Conservation (phyloP, 2,888 invertebrate genomes). For the Torymus texanus region DNA sequence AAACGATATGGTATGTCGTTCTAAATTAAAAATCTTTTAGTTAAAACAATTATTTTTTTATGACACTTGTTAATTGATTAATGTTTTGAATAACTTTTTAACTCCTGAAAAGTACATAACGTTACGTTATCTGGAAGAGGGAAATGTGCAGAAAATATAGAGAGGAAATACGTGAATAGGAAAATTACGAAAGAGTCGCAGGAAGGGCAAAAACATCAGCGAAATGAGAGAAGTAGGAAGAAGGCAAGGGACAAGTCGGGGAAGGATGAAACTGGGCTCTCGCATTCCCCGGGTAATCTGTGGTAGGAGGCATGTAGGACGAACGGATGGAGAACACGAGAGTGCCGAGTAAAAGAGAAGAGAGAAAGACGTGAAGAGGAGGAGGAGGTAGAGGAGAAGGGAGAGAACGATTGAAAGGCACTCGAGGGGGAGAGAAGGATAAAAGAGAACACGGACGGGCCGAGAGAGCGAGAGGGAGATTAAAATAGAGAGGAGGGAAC, state of each 20-base stretch:
- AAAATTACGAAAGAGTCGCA: conserved; percentile 45
- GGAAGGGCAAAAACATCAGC: conserved; percentile 46
- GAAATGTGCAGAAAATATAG: not conserved
- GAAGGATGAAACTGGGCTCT: conserved; percentile 62
- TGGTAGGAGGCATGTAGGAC: conserved; percentile 73
- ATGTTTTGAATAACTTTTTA: too few species aligned
- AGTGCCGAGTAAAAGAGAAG: conserved; percentile 57
- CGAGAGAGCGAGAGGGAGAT: conserved; percentile 48
- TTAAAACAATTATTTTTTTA: too few species aligned
- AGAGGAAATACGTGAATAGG: not conserved
- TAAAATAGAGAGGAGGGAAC: conserved; percentile 41
- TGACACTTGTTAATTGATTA: too few species aligned
- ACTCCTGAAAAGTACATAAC: too few species aligned
- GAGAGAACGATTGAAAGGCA: conserved; percentile 65
- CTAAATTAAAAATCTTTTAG: too few species aligned
- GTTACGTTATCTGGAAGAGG: not conserved
- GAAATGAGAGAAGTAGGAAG: conserved; percentile 54
- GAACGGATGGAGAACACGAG: conserved; percentile 69
- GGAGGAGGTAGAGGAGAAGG: conserved; percentile 37
- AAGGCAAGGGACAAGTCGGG: conserved; percentile 60
- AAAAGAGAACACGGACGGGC: conserved; percentile 40
- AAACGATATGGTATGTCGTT: too few species aligned
- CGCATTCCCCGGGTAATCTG: conserved; percentile 70
- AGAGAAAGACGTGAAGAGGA: conserved; percentile 50
- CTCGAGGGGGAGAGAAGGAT: conserved; percentile 44